Conservation (phyloP, 2,888 invertebrate species). For the Ceratothoa steindachneri region DNA sequence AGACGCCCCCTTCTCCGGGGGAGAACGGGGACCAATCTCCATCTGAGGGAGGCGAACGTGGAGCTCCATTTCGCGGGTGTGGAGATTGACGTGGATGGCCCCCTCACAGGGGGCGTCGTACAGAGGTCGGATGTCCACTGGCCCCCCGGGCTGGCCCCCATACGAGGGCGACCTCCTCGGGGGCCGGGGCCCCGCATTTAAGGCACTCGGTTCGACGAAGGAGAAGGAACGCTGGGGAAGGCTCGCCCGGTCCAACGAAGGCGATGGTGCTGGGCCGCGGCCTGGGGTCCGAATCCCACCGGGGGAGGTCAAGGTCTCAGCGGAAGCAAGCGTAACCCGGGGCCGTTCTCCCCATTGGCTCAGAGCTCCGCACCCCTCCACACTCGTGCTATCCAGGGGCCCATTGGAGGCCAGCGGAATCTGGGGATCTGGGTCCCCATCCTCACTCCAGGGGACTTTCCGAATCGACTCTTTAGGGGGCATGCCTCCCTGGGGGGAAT, state of each 20-base stretch:
- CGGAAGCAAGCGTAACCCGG: not conserved
- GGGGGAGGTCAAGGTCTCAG: not conserved
- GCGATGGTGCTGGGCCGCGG: not conserved
- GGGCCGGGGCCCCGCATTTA: not conserved
- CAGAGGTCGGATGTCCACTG: not conserved
- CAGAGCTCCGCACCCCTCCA: no score
- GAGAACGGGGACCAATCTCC: not conserved
- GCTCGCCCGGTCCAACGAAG: not conserved
- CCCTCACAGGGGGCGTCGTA: not conserved
- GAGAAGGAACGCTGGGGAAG: not conserved
- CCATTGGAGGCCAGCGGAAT: no score
- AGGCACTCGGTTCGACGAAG: not conserved
- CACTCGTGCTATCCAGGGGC: no score
- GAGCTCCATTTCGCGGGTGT: not conserved
- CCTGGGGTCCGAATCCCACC: not conserved
- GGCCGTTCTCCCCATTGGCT: no score
- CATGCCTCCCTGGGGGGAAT: no score
- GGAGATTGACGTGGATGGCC: not conserved
- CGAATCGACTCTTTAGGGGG: no score
- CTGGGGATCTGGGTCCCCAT: no score
- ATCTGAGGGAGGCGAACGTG: not conserved
- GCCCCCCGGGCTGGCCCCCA: no score
- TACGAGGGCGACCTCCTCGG: not conserved
- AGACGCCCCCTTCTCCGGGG: not conserved
- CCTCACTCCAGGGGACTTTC: no score